Evolutionary conservation across 2,888 invertebrate genomes (phyloP).

Genomic region (Heteromurus nitidus): DNA sequence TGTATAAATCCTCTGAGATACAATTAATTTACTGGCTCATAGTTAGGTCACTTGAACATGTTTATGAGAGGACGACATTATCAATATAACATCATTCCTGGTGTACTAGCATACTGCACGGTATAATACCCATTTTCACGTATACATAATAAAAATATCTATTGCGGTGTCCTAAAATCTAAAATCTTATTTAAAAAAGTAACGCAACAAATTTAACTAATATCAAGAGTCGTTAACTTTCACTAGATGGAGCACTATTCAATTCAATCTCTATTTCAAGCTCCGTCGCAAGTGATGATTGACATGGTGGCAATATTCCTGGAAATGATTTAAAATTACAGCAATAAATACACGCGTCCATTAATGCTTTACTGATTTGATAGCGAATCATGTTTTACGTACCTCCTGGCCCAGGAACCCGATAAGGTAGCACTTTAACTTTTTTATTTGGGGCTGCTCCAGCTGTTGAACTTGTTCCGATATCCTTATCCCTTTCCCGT

Average conservation of each 20-base stretch:
- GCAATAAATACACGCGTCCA: background rate
- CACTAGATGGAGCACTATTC: background rate
- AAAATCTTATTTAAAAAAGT: too few relatives aligned
- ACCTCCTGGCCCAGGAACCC: constrained; percentile 67
- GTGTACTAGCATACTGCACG: too few relatives aligned
- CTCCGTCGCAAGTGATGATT: constrained; percentile 43
- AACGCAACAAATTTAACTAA: too few relatives aligned
- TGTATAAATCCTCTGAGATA: too few relatives aligned
- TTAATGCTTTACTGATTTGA: background rate
- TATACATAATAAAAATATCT: too few relatives aligned
- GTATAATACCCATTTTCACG: too few relatives aligned
- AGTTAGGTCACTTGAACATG: too few relatives aligned
- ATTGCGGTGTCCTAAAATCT: background rate
- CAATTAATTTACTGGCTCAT: too few relatives aligned
- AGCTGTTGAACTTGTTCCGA: background rate
- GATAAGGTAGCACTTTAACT: constrained; percentile 58
- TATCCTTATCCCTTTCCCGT: background rate
- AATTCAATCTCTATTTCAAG: constrained; percentile 63
- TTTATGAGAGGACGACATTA: too few relatives aligned
- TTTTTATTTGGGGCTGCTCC: constrained; percentile 23
- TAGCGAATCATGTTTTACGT: background rate
- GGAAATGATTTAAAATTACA: background rate
- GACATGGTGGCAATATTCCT: background rate
- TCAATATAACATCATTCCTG: too few relatives aligned
- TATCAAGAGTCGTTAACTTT: constrained; percentile 14